These are phyloP conservation scores for Micropoecilia bifurca DNA, from an alignment of 2,797 vertebrate genomes.

Conservation along the genomic window DNA sequence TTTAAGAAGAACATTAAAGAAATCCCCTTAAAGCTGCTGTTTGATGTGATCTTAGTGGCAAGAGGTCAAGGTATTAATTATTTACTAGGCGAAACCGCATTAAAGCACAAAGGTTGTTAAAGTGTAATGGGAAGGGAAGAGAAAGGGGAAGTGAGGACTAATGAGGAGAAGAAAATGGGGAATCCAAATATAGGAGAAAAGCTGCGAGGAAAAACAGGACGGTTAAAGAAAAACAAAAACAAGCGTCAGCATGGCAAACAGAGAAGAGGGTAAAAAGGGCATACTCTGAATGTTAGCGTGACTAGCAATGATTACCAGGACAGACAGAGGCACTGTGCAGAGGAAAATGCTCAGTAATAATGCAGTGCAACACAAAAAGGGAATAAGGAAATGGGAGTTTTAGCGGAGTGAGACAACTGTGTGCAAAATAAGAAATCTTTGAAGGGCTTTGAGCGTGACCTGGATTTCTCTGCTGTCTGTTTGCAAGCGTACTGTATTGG, in stretches of 20 bases:
- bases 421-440: constrained; percentile 56
- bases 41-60: constrained; percentile 17
- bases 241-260: constrained; percentile 24
- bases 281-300: constrained; percentile 20
- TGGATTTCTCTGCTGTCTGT: constrained; percentile 67
- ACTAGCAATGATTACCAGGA: constrained; percentile 33
- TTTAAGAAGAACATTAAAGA: constrained; percentile 43
- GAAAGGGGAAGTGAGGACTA: not conserved
- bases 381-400: constrained; percentile 30
- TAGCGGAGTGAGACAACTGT: constrained; percentile 45
- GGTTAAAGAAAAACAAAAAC: constrained; percentile 2
- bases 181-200: not conserved
- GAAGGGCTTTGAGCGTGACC: constrained; percentile 66
- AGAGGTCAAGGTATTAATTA: constrained; percentile 38
- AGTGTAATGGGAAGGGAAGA: not conserved
- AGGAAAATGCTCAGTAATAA: constrained; percentile 45
- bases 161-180: not conserved
- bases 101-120: constrained; percentile 16
- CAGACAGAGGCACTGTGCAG: not conserved
- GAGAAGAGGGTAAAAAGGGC: constrained; percentile 18
- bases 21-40: constrained; percentile 20
- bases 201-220: not conserved
- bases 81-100: constrained; percentile 18
- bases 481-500: constrained; percentile 63
- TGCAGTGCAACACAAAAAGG: constrained; percentile 42